These are phyloP conservation scores for Eriosoma lanigerum DNA, from an alignment of 1,140 invertebrate genomes.

Conservation along the genomic window DNA sequence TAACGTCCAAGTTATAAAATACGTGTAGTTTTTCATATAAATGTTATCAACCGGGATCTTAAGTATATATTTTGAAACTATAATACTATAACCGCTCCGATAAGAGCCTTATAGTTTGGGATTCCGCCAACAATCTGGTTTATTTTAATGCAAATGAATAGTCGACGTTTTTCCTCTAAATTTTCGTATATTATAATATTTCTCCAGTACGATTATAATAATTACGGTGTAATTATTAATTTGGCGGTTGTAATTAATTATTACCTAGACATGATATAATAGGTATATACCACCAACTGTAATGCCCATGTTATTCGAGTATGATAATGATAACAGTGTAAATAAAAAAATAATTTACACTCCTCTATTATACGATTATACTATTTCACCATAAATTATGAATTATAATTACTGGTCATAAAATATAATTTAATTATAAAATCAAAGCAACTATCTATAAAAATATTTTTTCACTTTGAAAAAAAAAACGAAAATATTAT, in stretches of 20 bases:
- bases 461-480: background rate
- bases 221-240: background rate
- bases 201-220: background rate
- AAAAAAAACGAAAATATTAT: background rate
- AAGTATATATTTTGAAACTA: background rate
- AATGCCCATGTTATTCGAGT: background rate
- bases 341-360: conserved; percentile 4
- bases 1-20: background rate
- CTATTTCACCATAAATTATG: background rate
- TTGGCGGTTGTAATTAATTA: background rate
- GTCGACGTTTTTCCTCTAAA: background rate
- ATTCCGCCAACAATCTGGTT: conserved; percentile 19
- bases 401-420: background rate
- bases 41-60: background rate
- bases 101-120: background rate
- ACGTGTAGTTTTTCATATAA: background rate
- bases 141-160: background rate
- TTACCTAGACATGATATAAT: background rate
- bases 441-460: no score
- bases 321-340: background rate
- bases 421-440: background rate
- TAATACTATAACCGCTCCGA: background rate
- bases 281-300: background rate
- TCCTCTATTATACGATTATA: background rate
- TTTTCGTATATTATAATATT: background rate